A percentile compares a stretch with the other conserved stretches of the same genome.
Conservation (phyloP, 1,140 invertebrate genomes). For the Drosophila kurseongensis region DNA sequence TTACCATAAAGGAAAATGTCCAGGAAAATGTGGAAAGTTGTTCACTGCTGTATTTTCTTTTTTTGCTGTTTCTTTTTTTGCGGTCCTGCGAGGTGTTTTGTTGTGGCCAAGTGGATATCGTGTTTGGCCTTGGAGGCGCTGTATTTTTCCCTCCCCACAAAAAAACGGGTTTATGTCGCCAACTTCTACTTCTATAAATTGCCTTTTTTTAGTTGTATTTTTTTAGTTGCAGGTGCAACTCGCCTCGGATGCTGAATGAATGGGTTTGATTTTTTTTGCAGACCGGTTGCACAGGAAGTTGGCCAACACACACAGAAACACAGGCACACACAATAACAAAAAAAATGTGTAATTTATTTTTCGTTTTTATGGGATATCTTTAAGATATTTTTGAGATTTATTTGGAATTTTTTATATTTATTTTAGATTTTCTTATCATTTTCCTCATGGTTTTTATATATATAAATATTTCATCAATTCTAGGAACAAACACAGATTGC, state of each 20-base stretch:
- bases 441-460: not conserved
- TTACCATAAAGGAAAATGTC: slow-evolving; percentile 16
- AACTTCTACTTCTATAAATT: slow-evolving; percentile 24
- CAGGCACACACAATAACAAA: slow-evolving; percentile 50
- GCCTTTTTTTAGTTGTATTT: slow-evolving; percentile 7
- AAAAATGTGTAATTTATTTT: slow-evolving; percentile 28
- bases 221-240: slow-evolving; percentile 61
- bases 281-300: slow-evolving; percentile 66
- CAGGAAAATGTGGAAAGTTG: slow-evolving; percentile 11
- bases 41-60: slow-evolving; percentile 8
- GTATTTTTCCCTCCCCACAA: slow-evolving; percentile 5
- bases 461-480: not conserved
- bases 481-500: slow-evolving; percentile 11
- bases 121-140: slow-evolving; percentile 34
- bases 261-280: slow-evolving; percentile 29
- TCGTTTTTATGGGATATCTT: slow-evolving; percentile 8
- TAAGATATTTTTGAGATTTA: slow-evolving; percentile 8
- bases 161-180: slow-evolving; percentile 38
- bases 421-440: not conserved
- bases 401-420: not conserved
- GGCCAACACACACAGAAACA: slow-evolving; percentile 7
- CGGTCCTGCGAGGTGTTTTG: slow-evolving; percentile 12
- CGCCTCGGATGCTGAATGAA: slow-evolving; percentile 46
- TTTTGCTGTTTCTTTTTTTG: slow-evolving; percentile 9
- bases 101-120: slow-evolving; percentile 48